phyloP scores from a whole-genome alignment of 2,113 vertebrate genomes.

The Empidonax traillii region DNA sequence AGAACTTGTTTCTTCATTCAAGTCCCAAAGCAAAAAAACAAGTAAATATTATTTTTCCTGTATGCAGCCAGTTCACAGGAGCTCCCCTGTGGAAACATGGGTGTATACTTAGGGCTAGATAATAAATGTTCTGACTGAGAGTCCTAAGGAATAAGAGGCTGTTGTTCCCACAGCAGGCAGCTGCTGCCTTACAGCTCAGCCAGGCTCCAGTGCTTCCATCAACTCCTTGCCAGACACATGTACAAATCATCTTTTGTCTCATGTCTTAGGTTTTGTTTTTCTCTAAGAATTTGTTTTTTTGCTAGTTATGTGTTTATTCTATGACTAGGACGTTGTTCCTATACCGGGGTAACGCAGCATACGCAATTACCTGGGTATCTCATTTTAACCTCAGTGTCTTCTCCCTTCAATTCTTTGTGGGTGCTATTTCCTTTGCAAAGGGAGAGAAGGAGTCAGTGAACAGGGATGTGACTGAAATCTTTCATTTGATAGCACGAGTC shows the following conservation, averaged over 20 bases:
- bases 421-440: neutral
- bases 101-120: neutral
- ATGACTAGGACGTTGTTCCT: neutral
- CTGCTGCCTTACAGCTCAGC: neutral
- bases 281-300: neutral
- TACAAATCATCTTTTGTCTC: neutral
- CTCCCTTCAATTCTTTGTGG: neutral
- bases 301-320: neutral
- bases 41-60: neutral
- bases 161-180: neutral
- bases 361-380: neutral
- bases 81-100: neutral
- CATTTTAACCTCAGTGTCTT: neutral
- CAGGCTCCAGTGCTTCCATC: neutral
- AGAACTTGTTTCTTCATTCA: neutral
- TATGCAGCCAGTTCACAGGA: neutral
- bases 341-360: neutral
- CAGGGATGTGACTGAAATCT: neutral
- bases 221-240: neutral
- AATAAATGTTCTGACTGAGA: constrained; percentile 5
- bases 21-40: neutral
- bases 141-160: neutral
- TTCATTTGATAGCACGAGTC: neutral
- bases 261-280: neutral
- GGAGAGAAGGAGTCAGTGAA: neutral